Evolutionary conservation across 2,888 invertebrate species (phyloP).

Genomic region (Phengaris alcon): DNA sequence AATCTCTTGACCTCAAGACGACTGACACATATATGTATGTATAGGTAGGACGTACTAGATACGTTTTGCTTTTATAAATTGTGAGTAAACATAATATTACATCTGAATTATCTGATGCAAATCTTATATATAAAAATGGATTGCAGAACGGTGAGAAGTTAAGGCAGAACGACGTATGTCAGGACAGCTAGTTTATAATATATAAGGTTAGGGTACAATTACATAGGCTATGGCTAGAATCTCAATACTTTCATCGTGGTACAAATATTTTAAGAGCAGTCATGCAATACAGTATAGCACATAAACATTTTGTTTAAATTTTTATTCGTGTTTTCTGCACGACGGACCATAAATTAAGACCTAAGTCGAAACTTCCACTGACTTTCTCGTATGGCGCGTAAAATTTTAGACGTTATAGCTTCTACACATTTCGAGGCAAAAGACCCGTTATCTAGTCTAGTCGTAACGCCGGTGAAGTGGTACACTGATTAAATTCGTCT

Average conservation of each 20-base stretch:
- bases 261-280: not conserved
- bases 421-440: not conserved
- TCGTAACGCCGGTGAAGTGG: not conserved
- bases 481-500: slow-evolving; percentile 23
- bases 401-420: not conserved
- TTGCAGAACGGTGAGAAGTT: too few species aligned
- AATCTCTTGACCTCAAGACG: too few species aligned
- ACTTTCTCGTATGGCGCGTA: slow-evolving; percentile 1
- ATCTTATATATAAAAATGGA: too few species aligned
- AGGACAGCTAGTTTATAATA: too few species aligned
- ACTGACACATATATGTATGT: too few species aligned
- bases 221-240: not conserved
- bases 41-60: too few species aligned
- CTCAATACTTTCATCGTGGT: not conserved
- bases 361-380: not conserved
- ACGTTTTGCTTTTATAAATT: too few species aligned
- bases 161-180: too few species aligned
- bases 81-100: too few species aligned
- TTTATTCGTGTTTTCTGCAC: slow-evolving; percentile 8
- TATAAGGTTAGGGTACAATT: too few species aligned
- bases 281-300: not conserved
- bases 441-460: slow-evolving; percentile 20
- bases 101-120: too few species aligned
- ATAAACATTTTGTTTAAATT: slow-evolving; percentile 12
- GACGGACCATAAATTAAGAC: slow-evolving; percentile 9